These are phyloP conservation scores for Falco cherrug DNA, from an alignment of 2,797 vertebrate genomes.

Conservation along the genomic window DNA sequence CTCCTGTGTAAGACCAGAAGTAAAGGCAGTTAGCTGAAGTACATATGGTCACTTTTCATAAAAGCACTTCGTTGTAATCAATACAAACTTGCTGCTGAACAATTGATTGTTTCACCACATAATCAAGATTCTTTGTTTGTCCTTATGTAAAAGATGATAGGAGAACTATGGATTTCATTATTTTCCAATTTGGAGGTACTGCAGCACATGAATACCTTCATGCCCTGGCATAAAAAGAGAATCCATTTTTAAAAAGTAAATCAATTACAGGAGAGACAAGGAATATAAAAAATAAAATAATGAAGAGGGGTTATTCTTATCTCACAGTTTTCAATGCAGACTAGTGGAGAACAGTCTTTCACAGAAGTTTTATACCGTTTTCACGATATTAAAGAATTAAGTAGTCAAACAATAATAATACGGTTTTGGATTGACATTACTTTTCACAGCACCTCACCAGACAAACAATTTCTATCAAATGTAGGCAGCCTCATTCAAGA, in stretches of 20 bases:
- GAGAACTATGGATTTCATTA: neutral
- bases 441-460: neutral
- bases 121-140: constrained; percentile 25
- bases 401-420: neutral
- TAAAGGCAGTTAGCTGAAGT: neutral
- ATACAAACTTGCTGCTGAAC: neutral
- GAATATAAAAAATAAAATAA: neutral
- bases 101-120: constrained; percentile 16
- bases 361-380: neutral
- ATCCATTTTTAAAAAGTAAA: neutral
- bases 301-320: neutral
- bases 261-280: constrained; percentile 16
- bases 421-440: neutral
- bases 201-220: neutral
- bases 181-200: constrained; percentile 7
- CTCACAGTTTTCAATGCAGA: neutral
- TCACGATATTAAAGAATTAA: neutral
- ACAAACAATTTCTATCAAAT: neutral
- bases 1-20: neutral
- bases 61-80: neutral
- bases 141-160: neutral
- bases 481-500: neutral
- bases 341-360: neutral
- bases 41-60: neutral
- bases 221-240: neutral